Evolutionary conservation across 2,797 vertebrate species (phyloP).

Genomic region (Phyllotis vaccarum): DNA sequence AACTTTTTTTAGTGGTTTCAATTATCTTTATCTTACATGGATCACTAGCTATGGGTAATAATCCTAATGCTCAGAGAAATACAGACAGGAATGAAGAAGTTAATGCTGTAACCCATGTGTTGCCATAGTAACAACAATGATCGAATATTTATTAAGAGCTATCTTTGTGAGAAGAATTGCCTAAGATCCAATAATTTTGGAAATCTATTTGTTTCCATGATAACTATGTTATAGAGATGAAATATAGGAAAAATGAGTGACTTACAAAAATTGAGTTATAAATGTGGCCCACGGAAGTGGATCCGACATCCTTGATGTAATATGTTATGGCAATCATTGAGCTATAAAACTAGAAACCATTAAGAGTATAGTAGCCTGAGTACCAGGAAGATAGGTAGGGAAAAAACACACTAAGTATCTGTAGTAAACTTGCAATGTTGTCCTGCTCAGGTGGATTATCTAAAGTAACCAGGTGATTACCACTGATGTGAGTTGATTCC

Average conservation of each 20-base stretch:
- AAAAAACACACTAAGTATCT: no score
- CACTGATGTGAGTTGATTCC: neutral
- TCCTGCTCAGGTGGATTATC: neutral
- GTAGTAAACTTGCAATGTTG: neutral
- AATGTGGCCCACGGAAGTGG: neutral
- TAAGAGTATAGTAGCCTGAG: neutral
- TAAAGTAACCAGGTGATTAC: neutral
- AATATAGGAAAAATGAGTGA: neutral
- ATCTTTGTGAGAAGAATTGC: neutral
- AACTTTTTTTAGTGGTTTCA: neutral
- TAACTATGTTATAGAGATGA: neutral
- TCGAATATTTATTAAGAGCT: neutral
- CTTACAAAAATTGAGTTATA: neutral
- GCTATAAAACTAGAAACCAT: neutral
- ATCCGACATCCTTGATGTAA: neutral
- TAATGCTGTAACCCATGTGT: neutral
- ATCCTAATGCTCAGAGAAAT: neutral
- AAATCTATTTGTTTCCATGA: neutral
- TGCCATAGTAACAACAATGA: neutral
- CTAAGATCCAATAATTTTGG: neutral
- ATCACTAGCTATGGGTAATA: neutral
- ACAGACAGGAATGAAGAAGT: neutral
- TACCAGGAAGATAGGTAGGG: accelerated
- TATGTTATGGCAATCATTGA: accelerated
- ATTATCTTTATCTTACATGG: neutral